Base-by-base conservation (phyloP, 2,113 vertebrate species). In the Jacana jacana region DNA sequence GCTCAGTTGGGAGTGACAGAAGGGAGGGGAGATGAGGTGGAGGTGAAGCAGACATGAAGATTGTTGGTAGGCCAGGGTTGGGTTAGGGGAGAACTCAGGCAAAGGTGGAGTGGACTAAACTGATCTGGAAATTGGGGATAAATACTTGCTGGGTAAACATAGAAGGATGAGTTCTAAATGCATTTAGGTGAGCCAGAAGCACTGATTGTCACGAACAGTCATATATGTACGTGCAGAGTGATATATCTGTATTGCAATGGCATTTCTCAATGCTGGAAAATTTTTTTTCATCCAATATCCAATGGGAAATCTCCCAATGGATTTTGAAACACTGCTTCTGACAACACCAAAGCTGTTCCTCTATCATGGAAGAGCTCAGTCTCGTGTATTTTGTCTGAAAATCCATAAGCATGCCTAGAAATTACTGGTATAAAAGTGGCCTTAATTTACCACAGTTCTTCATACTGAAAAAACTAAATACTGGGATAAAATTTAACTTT, bases 221-320 rank as follows among this genome's bases (percentile, higher is more conserved):
- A 35, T 24, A 13, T 33, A 63, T 0, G 0, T 57, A 65, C 2
- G 0, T 15, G 12, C 28, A 52, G 54, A 64, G 6, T 27, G 22
- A 69, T 1, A 17, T 2, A 71, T 44, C 37, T 81, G 28, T 20
- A 66, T 7, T 65, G 46, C 22, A 73, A 31, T 25, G 9, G 3
- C 18, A 27, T 44, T 31, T 83, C 57, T 70, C 10, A 48, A 2
- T 14, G 8, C 2, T 3, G 5, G 17, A 63, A 25, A 12, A 13
- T 35, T 35, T 85, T 91, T 76, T 54, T 17, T 28, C 52, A 54
- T 54, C 28, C 52, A 18, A 54, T 30, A 30, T 30, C 52, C 28
- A 54, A 28, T 54, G 4, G 42, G 79, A 37, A 39, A 3, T 44
- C 25, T 86, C 39, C 3, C 5, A 2, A 0, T 77, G 49, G 6